Percentiles rank a stretch among this genome's conserved stretches.
phyloP scores from a whole-genome alignment of 2,888 invertebrate species.

The Hyposoter didymator region DNA sequence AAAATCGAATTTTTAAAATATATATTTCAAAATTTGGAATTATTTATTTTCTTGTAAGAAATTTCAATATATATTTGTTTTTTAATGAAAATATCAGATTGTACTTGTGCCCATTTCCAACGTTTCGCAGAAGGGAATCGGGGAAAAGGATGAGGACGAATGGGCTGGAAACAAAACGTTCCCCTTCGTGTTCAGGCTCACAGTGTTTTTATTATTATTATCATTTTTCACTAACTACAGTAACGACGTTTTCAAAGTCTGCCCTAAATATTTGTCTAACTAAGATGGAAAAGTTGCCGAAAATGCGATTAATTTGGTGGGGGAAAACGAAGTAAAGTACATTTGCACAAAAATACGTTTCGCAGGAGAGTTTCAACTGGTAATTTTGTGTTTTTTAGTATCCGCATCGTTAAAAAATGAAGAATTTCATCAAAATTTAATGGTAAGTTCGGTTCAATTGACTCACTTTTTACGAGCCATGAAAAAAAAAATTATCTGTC shows the following conservation, averaged over 20 bases:
- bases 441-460: not conserved
- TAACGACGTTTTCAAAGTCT: slow-evolving; percentile 51
- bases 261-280: slow-evolving; percentile 63
- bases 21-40: slow-evolving; percentile 31
- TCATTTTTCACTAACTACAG: slow-evolving; percentile 49
- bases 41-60: not conserved
- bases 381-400: not conserved
- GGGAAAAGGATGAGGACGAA: slow-evolving; percentile 5
- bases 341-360: not conserved
- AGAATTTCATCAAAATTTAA: not conserved
- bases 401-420: too few relatives aligned
- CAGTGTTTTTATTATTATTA: slow-evolving; percentile 13
- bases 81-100: slow-evolving; percentile 1
- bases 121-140: not conserved
- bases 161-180: not conserved
- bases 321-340: slow-evolving; percentile 24
- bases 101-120: not conserved
- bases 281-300: slow-evolving; percentile 36
- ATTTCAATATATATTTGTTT: not conserved
- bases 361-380: not conserved
- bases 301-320: slow-evolving; percentile 1
- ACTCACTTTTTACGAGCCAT: not conserved
- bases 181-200: slow-evolving; percentile 20
- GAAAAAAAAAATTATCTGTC: not conserved
- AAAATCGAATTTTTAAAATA: slow-evolving; percentile 39